These are phyloP conservation scores for Strigamia transsilvanica DNA, from an alignment of 2,888 invertebrate genomes.

Conservation along the genomic window DNA sequence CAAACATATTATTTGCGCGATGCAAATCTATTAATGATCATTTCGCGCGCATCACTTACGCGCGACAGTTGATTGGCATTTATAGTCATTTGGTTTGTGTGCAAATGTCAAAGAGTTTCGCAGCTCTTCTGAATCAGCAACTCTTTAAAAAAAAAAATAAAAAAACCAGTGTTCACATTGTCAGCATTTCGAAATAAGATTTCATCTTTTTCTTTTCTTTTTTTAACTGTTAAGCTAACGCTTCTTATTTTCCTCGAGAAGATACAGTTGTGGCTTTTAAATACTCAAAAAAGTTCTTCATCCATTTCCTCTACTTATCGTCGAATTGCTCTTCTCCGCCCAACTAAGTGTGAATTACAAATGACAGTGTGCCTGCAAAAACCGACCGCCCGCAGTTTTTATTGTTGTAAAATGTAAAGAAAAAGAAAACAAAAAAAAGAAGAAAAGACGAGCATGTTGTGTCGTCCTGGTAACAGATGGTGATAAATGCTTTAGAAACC, in stretches of 20 bases:
- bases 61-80: background rate
- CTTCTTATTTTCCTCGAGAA: no score
- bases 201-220: background rate
- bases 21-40: background rate
- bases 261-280: background rate
- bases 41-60: background rate
- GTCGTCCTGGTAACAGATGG: constrained; percentile 37
- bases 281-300: background rate
- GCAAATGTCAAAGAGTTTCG: background rate
- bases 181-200: constrained; percentile 26
- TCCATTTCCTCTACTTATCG: background rate
- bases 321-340: background rate
- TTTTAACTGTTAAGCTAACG: background rate
- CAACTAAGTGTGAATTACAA: constrained; percentile 15
- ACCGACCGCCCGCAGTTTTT: constrained; percentile 21
- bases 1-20: background rate
- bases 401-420: constrained; percentile 32
- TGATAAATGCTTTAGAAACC: constrained; percentile 47
- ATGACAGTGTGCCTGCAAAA: constrained; percentile 1
- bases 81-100: constrained; percentile 3
- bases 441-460: background rate
- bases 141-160: background rate
- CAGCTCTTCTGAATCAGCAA: constrained; percentile 1
- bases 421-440: background rate
- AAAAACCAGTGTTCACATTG: background rate